Conservation (phyloP, 2,797 vertebrate species). For the Diceros bicornis region DNA sequence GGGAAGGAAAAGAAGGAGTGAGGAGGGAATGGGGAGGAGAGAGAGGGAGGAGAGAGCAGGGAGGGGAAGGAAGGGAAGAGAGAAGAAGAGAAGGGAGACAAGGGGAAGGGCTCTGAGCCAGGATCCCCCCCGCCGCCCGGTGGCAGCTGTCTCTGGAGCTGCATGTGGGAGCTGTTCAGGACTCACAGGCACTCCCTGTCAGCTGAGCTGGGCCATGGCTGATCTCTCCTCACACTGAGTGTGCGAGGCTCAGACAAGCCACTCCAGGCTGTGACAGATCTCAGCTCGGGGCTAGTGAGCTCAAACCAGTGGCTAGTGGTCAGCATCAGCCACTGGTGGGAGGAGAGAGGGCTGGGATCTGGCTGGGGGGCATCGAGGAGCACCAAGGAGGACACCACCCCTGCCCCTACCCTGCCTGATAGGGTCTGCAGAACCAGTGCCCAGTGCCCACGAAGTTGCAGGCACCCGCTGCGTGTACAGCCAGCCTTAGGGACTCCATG, state of each 20-base stretch:
- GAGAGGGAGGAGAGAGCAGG: fast-evolving
- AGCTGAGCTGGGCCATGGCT: background rate
- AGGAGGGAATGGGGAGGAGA: too few species aligned
- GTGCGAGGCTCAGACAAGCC: background rate
- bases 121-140: background rate
- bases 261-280: background rate
- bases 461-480: fast-evolving
- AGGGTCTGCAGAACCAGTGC: background rate
- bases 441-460: background rate
- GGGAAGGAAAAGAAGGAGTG: too few species aligned
- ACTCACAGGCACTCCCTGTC: background rate
- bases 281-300: background rate
- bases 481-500: background rate
- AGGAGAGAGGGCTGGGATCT: background rate
- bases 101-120: background rate
- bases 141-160: background rate
- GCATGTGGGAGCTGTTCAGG: background rate
- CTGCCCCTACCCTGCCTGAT: too few species aligned
- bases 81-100: fast-evolving
- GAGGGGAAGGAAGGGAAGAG: fast-evolving
- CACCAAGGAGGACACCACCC: background rate
- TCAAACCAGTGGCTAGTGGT: background rate
- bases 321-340: too few species aligned
- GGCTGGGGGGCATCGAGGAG: background rate
- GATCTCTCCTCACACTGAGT: background rate